phyloP scores from a whole-genome alignment of 2,797 vertebrate genomes.

The Lacerta viridis region DNA sequence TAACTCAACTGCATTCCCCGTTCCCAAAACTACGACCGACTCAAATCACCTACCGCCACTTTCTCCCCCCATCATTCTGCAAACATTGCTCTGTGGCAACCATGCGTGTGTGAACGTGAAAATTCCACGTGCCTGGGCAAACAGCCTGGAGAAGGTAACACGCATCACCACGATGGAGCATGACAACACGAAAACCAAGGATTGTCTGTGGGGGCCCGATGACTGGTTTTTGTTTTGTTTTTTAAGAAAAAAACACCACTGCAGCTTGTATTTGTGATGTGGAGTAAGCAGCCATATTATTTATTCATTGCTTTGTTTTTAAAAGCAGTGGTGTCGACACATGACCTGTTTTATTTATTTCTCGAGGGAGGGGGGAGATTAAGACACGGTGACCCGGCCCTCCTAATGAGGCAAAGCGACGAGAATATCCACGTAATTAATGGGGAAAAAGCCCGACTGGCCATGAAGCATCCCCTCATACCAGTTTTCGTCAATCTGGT shows the following conservation, averaged over 20 bases:
- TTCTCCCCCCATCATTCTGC: constrained; percentile 62
- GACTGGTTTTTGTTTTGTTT: constrained; percentile 46
- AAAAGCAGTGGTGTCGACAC: constrained; percentile 83
- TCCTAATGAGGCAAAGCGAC: constrained; percentile 94
- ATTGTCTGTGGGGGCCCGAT: constrained; percentile 70
- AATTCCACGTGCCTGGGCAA: constrained; percentile 61
- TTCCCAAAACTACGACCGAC: constrained; percentile 18
- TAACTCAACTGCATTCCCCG: constrained; percentile 44
- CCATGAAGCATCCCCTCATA: constrained; percentile 97
- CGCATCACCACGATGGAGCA: constrained; percentile 74
- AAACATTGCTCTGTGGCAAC: constrained; percentile 55
- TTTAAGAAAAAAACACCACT: constrained; percentile 73
- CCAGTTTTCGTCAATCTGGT: constrained; percentile 99
- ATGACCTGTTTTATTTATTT: constrained; percentile 61
- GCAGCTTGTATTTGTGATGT: constrained; percentile 78
- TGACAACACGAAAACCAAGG: constrained; percentile 76
- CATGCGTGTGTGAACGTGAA: constrained; percentile 45
- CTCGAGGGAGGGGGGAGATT: constrained; percentile 43
- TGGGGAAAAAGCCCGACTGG: constrained; percentile 98
- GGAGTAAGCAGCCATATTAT: constrained; percentile 82
- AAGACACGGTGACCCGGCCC: constrained; percentile 67
- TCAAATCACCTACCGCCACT: constrained; percentile 11
- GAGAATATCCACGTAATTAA: constrained; percentile 98
- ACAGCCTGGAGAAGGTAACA: constrained; percentile 75
- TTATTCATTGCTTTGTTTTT: constrained; percentile 19